Conservation (phyloP, 1,140 invertebrate species). For the Bombus waltoni region DNA sequence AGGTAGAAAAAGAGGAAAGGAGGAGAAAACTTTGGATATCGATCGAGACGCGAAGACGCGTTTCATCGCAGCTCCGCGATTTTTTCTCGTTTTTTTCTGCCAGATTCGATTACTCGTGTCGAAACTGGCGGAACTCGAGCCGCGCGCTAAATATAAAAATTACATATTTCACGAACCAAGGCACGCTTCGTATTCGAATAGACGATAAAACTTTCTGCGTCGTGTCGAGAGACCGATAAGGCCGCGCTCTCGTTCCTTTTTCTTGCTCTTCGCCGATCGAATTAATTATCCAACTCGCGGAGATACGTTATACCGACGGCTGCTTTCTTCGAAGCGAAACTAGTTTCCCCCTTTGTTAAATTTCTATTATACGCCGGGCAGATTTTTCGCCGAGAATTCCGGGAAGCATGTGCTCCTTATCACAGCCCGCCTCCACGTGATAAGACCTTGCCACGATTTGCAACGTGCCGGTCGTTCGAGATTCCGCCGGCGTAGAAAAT, state of each 20-base stretch:
- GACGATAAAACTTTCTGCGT: slow-evolving; percentile 38
- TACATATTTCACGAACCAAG: slow-evolving; percentile 51
- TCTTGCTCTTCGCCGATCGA: neutral
- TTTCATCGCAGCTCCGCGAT: slow-evolving; percentile 13
- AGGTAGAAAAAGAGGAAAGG: neutral
- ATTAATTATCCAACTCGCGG: slow-evolving; percentile 39
- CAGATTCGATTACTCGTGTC: slow-evolving; percentile 43
- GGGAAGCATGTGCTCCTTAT: slow-evolving; percentile 55
- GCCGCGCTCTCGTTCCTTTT: neutral
- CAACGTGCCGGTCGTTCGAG: neutral
- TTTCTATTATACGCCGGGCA: slow-evolving; percentile 29
- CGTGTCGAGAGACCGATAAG: slow-evolving; percentile 40
- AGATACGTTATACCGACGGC: neutral
- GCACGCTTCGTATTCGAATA: neutral
- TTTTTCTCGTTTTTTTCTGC: slow-evolving; percentile 55
- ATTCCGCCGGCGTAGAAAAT: neutral
- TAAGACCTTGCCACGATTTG: slow-evolving; percentile 38
- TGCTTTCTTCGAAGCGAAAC: slow-evolving; percentile 33
- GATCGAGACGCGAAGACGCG: slow-evolving; percentile 28
- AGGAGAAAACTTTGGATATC: neutral
- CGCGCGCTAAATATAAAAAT: slow-evolving; percentile 68
- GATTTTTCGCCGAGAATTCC: slow-evolving; percentile 46
- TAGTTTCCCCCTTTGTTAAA: slow-evolving; percentile 46
- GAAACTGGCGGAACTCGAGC: slow-evolving; percentile 10
- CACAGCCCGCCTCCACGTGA: slow-evolving; percentile 52